Percentiles rank a stretch among this genome's conserved stretches.
Evolutionary conservation across 1,140 invertebrate genomes (phyloP).

Genomic region (Aricia agestis): DNA sequence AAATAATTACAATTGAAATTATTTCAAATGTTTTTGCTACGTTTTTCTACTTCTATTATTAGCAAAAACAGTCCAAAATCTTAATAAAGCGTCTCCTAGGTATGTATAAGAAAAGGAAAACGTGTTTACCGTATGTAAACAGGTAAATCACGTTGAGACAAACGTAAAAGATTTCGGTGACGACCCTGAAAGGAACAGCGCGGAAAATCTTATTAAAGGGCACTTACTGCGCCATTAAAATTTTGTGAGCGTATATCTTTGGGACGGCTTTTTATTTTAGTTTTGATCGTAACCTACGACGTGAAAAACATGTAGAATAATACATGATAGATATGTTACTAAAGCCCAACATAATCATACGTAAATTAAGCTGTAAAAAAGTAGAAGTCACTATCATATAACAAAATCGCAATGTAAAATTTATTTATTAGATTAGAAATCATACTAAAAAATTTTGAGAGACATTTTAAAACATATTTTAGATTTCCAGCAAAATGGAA

Average conservation of each 20-base stretch:
- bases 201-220: slow-evolving; percentile 44
- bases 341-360: too few species aligned
- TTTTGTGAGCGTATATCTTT: slow-evolving; percentile 36
- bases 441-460: too few species aligned
- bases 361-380: too few species aligned
- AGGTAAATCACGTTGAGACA: slow-evolving; percentile 48
- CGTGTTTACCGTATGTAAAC: slow-evolving; percentile 62
- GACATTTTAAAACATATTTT: too few species aligned
- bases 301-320: too few species aligned
- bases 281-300: not conserved
- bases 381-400: too few species aligned
- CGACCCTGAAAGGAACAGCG: slow-evolving; percentile 42
- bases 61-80: not conserved
- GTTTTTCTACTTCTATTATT: too few species aligned
- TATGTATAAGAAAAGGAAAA: slow-evolving; percentile 36
- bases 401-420: too few species aligned
- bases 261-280: not conserved
- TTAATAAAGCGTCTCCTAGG: not conserved
- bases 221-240: slow-evolving; percentile 55
- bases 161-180: slow-evolving; percentile 52
- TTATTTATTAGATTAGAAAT: too few species aligned
- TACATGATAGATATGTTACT: too few species aligned
- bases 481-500: not conserved
- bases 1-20: too few species aligned
- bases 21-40: too few species aligned